phyloP scores from a whole-genome alignment of 2,888 invertebrate genomes.

The Boloria selene region DNA sequence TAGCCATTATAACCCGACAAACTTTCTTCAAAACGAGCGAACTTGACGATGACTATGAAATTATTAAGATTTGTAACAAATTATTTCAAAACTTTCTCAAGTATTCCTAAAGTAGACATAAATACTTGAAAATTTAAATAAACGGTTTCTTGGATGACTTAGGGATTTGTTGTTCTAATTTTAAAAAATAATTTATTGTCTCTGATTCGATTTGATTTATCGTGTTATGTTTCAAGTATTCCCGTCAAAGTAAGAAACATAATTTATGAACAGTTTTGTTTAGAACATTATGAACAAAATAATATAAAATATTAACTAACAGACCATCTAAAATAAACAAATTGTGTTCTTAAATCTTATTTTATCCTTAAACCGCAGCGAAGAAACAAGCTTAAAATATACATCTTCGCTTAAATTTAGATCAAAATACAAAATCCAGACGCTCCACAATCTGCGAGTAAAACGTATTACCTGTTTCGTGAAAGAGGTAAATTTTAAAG shows the following conservation, averaged over 20 bases:
- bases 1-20: slow-evolving; percentile 63
- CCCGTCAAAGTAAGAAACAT: background rate
- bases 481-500: slow-evolving; percentile 65
- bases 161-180: slow-evolving; percentile 18
- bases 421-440: slow-evolving; percentile 21
- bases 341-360: slow-evolving; percentile 1
- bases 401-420: slow-evolving; percentile 19
- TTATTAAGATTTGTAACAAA: slow-evolving; percentile 65
- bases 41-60: slow-evolving; percentile 63
- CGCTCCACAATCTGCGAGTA: slow-evolving; percentile 24
- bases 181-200: background rate
- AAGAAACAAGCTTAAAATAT: slow-evolving; percentile 10
- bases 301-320: background rate
- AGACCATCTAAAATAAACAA: background rate
- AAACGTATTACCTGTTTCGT: slow-evolving; percentile 38
- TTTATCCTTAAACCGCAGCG: background rate
- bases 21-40: slow-evolving; percentile 60
- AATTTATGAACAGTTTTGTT: background rate
- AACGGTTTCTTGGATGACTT: slow-evolving; percentile 30
- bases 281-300: background rate
- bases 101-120: slow-evolving; percentile 45
- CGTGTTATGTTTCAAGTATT: background rate
- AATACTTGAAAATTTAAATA: slow-evolving; percentile 40
- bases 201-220: background rate
- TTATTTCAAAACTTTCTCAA: slow-evolving; percentile 56